Evolutionary conservation across 2,797 vertebrate genomes (phyloP), one percentile per base, ranked within the genome.

Genomic region (Characodon lateralis): DNA sequence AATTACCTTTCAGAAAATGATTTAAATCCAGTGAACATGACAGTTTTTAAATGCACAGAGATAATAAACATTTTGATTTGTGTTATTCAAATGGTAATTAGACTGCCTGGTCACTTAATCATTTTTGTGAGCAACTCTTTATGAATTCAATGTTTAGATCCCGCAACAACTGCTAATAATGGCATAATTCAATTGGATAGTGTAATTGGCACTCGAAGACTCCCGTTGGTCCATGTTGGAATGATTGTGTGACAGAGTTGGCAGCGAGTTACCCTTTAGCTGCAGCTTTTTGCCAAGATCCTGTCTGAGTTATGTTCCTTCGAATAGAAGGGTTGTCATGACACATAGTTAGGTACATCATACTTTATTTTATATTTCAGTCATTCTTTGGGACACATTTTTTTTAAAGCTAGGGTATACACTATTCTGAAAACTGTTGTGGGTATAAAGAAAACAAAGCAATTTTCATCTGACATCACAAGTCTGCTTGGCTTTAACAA

Each of bases 111-210:
- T 88, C 90, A 87, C 85, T 92, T 83, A 87, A 78, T 93, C 87
- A 88, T 78, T 82, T 65, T 73, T 75, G 73, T 76, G 87, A 91
- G 89, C 81, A 76, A 81, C 80, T 77, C 81, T 82, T 90, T 88
- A 90, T 91, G 77, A 93, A 90, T 89, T 86, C 90, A 87, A 93
- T 93, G 91, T 90, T 92, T 88, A 76, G 87, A 89, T 89, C 85
- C 81, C 74, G 77, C 81, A 77, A 89, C 86, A 89, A 89, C 85
- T 79, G 87, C 87, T 90, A 89, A 89, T 92, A 91, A 84, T 88
- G 82, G 89, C 87, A 85, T 91, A 87, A 92, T 91, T 92, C 87
- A 92, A 87, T 92, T 87, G 87, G 83, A 89, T 84, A 79, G 78
- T 78, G 79, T 93, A 92, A 92, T 89, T 91, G 89, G 89, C 88